These are phyloP conservation scores for Helleia helle DNA, from an alignment of 2,888 invertebrate genomes.

Conservation along the genomic window DNA sequence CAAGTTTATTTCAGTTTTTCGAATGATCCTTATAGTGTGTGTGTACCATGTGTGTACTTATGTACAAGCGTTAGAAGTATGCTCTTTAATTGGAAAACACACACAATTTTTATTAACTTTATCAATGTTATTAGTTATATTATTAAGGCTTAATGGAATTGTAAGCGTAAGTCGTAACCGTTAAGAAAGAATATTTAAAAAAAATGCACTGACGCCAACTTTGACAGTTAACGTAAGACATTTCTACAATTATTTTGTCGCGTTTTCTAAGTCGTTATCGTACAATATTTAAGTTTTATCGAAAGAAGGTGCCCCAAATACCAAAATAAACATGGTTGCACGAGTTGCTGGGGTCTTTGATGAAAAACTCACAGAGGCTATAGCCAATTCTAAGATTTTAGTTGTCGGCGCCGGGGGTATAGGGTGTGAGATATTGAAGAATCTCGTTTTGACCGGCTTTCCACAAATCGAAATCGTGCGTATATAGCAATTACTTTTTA, in stretches of 20 bases:
- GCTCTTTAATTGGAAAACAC: too few species aligned
- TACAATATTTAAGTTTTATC: not conserved
- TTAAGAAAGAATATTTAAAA: too few species aligned
- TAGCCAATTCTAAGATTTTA: slow-evolving; percentile 82
- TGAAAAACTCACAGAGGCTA: slow-evolving; percentile 76
- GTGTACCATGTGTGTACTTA: too few species aligned
- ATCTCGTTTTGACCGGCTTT: slow-evolving; percentile 96
- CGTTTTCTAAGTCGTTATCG: not conserved
- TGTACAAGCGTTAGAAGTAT: too few species aligned
- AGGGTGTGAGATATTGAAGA: slow-evolving; percentile 98
- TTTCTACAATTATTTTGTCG: not conserved
- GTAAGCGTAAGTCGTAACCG: too few species aligned
- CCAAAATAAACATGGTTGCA: slow-evolving; percentile 75
- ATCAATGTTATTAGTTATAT: too few species aligned
- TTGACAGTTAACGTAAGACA: slow-evolving; percentile 32
- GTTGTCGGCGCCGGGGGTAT: slow-evolving; percentile 99
- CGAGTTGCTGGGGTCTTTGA: slow-evolving; percentile 79
- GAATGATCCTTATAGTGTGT: too few species aligned
- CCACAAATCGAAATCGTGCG: slow-evolving; percentile 94
- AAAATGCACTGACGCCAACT: slow-evolving; percentile 52
- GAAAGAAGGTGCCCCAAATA: not conserved
- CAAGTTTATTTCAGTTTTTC: too few species aligned
- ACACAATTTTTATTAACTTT: too few species aligned
- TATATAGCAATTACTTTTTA: slow-evolving; percentile 22
- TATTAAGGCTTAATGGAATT: too few species aligned